Base-by-base conservation (phyloP, 2,888 invertebrate species). In the Callimorpha dominula region DNA sequence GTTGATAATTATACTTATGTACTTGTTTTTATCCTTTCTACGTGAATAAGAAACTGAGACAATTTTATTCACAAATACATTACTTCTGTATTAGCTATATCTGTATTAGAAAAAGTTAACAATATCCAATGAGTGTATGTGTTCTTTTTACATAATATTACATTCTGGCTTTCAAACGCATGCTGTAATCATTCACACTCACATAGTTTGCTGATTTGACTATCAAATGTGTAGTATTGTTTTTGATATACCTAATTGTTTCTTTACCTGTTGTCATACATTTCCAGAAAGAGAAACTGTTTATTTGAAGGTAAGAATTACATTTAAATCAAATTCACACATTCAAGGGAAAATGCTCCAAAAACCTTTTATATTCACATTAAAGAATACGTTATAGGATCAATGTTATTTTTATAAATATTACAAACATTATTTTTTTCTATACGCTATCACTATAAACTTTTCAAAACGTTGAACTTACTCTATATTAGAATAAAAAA, bases 41-140 rank as follows among this genome's bases (percentile, higher is more conserved):
- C 67, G 92, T 94, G 94, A 92, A 94, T 91, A 84, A 90, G 88
- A 90, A 85, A 83, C 82, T 78, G 81, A 78, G 91, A 93, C 94
- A 81, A 90, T 89, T 92, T 88, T 83, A 88, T 94, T 94, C 94
- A 92, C 92, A 71, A 81, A 74, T 75, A 65, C 70, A 85, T 82
- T 79, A 76, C 80, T 83, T 69, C 73, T 77, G 70, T 82, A 80
- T 31, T 31, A 31, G 1, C 31, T 31, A 31, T 31, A 31, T 31
- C 31, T 31, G 31, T 72, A 74, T 86, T 85, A 81, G 82, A 82
- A 82, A 82, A 1, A 81, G 81, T 81, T 86, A 84, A 82, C 83
- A 81, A 72, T 76, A 57, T 82, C 75, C 85, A 83, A 85, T 80
- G 92, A 93, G 94, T 93, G 94, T 94, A 93, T 84, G 93, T 94